phyloP scores from a whole-genome alignment of 2,113 vertebrate species.

The Perognathus longimembris region DNA sequence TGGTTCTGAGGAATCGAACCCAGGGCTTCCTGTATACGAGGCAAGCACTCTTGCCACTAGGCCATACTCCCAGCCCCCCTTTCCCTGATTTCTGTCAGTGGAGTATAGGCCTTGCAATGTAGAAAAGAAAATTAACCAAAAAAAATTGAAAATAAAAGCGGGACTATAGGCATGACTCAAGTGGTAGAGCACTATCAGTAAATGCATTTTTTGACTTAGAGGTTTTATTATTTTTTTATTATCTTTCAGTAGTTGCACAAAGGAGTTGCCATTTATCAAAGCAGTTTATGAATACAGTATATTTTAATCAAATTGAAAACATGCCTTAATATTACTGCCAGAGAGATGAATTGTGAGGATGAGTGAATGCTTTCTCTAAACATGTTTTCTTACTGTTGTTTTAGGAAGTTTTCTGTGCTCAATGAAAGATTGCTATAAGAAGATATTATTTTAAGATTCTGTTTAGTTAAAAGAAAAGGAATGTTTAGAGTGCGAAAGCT shows the following conservation, averaged over 20 bases:
- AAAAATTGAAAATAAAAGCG: background rate
- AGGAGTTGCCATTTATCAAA: too few relatives aligned
- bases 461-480: background rate
- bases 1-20: too few relatives aligned
- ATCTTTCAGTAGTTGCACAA: too few relatives aligned
- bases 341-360: background rate
- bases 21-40: too few relatives aligned
- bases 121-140: background rate
- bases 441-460: background rate
- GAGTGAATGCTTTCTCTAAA: background rate
- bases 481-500: background rate
- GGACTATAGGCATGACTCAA: too few relatives aligned
- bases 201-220: too few relatives aligned
- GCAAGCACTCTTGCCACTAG: too few relatives aligned
- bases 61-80: too few relatives aligned
- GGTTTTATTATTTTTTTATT: too few relatives aligned
- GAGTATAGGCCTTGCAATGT: background rate
- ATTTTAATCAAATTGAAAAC: background rate
- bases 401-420: background rate
- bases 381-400: rapidly evolving
- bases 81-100: conserved; percentile 10
- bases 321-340: too few relatives aligned
- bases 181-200: too few relatives aligned
- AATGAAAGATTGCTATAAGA: background rate
- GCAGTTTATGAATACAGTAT: background rate